Evolutionary conservation across 2,797 vertebrate genomes (phyloP).

Genomic region (Centroberyx gerrardi): DNA sequence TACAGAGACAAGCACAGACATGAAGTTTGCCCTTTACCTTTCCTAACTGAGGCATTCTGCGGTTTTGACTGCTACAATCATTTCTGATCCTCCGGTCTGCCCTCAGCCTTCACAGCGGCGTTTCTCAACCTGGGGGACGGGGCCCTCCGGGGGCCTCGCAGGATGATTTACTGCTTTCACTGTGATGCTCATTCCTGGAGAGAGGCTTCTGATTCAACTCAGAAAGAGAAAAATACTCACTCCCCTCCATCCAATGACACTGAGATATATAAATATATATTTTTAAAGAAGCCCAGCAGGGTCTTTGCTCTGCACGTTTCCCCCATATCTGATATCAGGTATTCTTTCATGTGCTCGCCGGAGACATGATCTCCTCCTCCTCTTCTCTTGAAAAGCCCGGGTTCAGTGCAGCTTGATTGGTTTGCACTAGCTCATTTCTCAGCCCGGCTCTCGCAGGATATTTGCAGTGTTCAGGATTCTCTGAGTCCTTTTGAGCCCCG

Average conservation of each 20-base stretch:
- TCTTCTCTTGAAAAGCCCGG: constrained; percentile 4
- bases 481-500: constrained; percentile 26
- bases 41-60: no score
- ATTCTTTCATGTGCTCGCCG: constrained; percentile 7
- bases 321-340: constrained; percentile 7
- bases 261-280: no score
- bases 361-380: constrained; percentile 1
- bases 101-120: no score
- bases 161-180: not conserved
- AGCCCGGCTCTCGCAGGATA: constrained; percentile 41
- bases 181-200: not conserved
- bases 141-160: no score
- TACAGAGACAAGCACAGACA: no score
- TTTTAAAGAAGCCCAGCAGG: rapidly evolving
- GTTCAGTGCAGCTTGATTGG: constrained; percentile 40
- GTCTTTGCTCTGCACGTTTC: constrained; percentile 2
- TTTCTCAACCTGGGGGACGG: no score
- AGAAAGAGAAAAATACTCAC: not conserved
- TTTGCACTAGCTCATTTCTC: constrained; percentile 50
- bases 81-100: no score
- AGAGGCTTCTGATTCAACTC: not conserved
- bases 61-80: no score
- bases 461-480: constrained; percentile 35
- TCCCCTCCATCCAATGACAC: no score
- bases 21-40: no score